phyloP scores from a whole-genome alignment of 2,113 vertebrate species.

The Hippocampus comes region DNA sequence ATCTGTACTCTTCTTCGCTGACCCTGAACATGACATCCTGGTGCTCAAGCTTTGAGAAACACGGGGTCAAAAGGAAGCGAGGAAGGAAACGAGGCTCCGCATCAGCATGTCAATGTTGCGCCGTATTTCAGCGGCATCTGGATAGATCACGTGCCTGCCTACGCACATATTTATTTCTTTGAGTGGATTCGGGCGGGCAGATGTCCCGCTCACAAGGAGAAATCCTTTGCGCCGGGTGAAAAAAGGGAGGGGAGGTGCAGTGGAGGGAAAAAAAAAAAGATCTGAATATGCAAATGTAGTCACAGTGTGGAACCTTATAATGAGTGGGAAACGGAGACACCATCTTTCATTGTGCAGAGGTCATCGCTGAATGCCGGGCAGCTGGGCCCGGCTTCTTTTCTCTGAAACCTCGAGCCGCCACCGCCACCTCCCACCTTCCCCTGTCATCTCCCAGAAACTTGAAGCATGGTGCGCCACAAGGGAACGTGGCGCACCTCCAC shows the following conservation, averaged over 20 bases:
- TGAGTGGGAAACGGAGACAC: conserved; percentile 87
- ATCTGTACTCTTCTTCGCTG: conserved; percentile 53
- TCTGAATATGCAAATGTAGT: conserved; percentile 97
- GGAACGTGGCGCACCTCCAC: conserved; percentile 3
- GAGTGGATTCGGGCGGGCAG: conserved; percentile 75
- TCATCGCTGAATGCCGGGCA: conserved; percentile 92
- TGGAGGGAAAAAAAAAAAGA: conserved; percentile 63
- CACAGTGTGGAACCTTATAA: conserved; percentile 88
- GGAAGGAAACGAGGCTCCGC: conserved; percentile 10
- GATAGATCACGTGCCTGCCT: conserved; percentile 72
- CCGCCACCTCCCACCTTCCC: conserved; percentile 21
- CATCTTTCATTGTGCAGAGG: conserved; percentile 88
- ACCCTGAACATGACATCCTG: conserved; percentile 63
- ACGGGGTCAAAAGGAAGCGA: conserved; percentile 6
- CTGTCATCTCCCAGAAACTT: conserved; percentile 60
- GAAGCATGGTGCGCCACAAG: conserved; percentile 45
- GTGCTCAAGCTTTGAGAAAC: conserved; percentile 61
- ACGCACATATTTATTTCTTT: conserved; percentile 78
- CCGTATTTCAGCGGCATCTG: conserved; percentile 77
- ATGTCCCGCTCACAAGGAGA: conserved; percentile 87
- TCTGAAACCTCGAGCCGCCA: neutral
- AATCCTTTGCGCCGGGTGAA: conserved; percentile 52
- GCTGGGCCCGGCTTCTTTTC: conserved; percentile 75
- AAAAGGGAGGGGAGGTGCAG: conserved; percentile 7
- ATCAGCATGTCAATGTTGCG: conserved; percentile 45